Evolutionary conservation across 2,113 vertebrate species (phyloP).

Genomic region (Pituophis catenifer): DNA sequence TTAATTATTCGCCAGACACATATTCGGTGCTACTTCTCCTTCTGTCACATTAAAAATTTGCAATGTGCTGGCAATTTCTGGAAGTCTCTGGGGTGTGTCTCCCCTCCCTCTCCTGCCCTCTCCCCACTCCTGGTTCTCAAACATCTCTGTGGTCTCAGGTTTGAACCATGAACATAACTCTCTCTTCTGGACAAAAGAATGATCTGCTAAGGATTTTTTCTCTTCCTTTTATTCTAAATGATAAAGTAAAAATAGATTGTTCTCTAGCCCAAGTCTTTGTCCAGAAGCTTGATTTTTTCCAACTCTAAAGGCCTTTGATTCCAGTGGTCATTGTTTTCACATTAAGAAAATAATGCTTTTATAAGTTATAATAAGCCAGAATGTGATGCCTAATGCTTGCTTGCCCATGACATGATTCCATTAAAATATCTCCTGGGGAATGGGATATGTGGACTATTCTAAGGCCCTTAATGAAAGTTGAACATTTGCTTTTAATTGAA

Average conservation of each 20-base stretch:
- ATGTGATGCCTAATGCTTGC: not conserved
- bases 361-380: not conserved
- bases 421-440: not conserved
- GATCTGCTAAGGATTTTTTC: not conserved
- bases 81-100: not conserved
- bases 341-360: not conserved
- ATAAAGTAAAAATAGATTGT: not conserved
- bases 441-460: not conserved
- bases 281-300: not conserved
- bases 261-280: not conserved
- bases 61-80: not conserved
- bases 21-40: not conserved
- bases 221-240: not conserved
- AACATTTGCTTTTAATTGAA: conserved; percentile 17
- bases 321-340: not conserved
- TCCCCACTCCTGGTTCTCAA: not conserved
- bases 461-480: not conserved
- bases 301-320: conserved; percentile 5
- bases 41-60: not conserved
- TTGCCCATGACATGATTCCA: conserved; percentile 3
- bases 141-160: too few species aligned
- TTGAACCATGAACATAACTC: too few species aligned
- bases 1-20: not conserved
- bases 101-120: not conserved
- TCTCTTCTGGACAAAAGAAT: not conserved